Evolutionary conservation across 2,797 vertebrate genomes (phyloP).

Genomic region (Emydoidea blandingii): DNA sequence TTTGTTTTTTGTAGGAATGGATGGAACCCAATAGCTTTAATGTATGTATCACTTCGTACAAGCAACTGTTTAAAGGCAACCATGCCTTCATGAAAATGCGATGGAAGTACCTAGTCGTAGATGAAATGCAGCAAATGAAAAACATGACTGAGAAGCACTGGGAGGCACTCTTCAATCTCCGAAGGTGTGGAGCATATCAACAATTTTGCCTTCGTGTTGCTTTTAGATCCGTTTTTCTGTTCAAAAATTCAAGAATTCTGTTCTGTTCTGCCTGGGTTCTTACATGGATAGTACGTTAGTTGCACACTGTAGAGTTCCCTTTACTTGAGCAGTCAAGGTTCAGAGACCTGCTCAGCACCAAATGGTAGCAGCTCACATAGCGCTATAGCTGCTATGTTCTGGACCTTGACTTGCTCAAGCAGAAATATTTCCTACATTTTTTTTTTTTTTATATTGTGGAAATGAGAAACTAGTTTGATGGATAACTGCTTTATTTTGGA

Average conservation of each 20-base stretch:
- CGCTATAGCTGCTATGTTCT: not conserved
- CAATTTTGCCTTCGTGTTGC: not conserved
- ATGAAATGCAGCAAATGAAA: constrained; percentile 93
- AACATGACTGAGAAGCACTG: constrained; percentile 94
- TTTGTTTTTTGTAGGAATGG: constrained; percentile 84
- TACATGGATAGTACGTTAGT: not conserved
- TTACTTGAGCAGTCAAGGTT: not conserved
- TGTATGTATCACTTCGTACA: constrained; percentile 94
- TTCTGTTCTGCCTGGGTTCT: not conserved
- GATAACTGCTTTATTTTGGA: not conserved
- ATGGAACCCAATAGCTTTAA: constrained; percentile 91
- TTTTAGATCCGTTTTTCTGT: not conserved
- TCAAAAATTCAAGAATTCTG: not conserved
- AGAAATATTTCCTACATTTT: not conserved
- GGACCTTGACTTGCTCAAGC: not conserved
- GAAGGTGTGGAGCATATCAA: constrained; percentile 80
- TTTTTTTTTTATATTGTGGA: not conserved
- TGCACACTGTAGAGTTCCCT: rapidly evolving
- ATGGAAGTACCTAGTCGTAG: constrained; percentile 92
- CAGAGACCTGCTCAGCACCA: not conserved
- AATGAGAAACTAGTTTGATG: not conserved
- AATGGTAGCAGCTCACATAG: not conserved
- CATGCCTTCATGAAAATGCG: constrained; percentile 87
- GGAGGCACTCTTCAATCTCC: constrained; percentile 90
- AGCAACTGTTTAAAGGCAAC: constrained; percentile 92